Conservation (phyloP, 1,140 invertebrate genomes). For the Pogonognathellus flavescens region DNA sequence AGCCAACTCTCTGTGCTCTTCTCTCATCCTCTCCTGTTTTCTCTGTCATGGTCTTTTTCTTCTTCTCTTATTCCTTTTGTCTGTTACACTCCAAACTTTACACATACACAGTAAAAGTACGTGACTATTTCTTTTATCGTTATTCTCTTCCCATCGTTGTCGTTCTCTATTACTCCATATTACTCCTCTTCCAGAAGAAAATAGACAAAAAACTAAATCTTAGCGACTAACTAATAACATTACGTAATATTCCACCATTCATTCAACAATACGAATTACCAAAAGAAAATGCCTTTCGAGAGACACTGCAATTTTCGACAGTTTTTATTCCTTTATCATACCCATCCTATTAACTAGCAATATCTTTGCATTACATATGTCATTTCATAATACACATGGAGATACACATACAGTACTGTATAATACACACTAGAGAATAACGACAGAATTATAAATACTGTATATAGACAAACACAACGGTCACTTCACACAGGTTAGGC, state of each 20-base stretch:
- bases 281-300: slow-evolving; percentile 34
- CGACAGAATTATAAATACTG: background rate
- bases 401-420: background rate
- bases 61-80: background rate
- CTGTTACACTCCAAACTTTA: background rate
- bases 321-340: slow-evolving; percentile 37
- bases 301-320: slow-evolving; percentile 39
- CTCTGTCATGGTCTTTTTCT: background rate
- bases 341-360: slow-evolving; percentile 44
- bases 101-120: slow-evolving; percentile 38
- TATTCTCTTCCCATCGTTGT: slow-evolving; percentile 1
- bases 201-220: background rate
- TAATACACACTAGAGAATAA: background rate
- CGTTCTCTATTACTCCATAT: background rate
- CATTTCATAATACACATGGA: background rate
- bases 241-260: slow-evolving; percentile 36
- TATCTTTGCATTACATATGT: background rate
- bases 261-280: slow-evolving; percentile 39
- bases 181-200: too few relatives aligned
- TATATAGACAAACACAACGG: too few relatives aligned
- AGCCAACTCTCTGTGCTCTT: background rate
- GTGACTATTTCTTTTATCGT: slow-evolving; percentile 48
- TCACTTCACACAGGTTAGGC: too few relatives aligned
- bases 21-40: background rate
- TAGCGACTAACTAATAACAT: slow-evolving; percentile 6